Conservation (phyloP, 2,888 invertebrate species). For the Drosophila buzzatii region DNA sequence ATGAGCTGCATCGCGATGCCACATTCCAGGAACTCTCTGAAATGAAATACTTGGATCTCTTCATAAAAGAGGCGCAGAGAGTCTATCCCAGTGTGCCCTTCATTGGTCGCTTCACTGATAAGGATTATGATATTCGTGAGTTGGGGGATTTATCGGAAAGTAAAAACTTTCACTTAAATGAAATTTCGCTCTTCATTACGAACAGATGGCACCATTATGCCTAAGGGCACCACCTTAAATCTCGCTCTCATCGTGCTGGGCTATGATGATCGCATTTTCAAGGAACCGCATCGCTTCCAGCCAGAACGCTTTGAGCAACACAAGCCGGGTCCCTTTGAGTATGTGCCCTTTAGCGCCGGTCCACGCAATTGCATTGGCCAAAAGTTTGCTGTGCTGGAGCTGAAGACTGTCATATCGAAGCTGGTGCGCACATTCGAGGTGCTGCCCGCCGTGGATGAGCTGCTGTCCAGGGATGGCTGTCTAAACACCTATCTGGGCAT, state of each 20-base stretch:
- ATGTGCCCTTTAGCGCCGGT: conserved; percentile 88
- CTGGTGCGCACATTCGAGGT: conserved; percentile 86
- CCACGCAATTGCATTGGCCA: conserved; percentile 88
- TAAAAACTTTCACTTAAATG: accelerated
- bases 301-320: conserved; percentile 86
- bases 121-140: conserved; percentile 79
- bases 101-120: conserved; percentile 71
- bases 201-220: conserved; percentile 80
- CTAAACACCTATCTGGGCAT: conserved; percentile 63
- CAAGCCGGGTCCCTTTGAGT: conserved; percentile 86
- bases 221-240: conserved; percentile 71
- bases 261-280: conserved; percentile 77
- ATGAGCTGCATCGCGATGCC: conserved; percentile 71
- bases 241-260: conserved; percentile 76
- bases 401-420: conserved; percentile 86
- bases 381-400: conserved; percentile 86
- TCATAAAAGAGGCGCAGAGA: conserved; percentile 82
- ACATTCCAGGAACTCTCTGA: conserved; percentile 78
- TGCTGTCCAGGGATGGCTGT: conserved; percentile 73
- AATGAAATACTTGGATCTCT: conserved; percentile 83
- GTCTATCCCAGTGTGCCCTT: conserved; percentile 83
- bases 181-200: accelerated
- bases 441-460: conserved; percentile 77
- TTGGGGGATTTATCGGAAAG: not conserved
- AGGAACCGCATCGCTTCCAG: conserved; percentile 80